Percentiles rank a stretch among this genome's conserved stretches.
Conservation (phyloP, 2,888 invertebrate genomes). For the Notodonta dromedarius region DNA sequence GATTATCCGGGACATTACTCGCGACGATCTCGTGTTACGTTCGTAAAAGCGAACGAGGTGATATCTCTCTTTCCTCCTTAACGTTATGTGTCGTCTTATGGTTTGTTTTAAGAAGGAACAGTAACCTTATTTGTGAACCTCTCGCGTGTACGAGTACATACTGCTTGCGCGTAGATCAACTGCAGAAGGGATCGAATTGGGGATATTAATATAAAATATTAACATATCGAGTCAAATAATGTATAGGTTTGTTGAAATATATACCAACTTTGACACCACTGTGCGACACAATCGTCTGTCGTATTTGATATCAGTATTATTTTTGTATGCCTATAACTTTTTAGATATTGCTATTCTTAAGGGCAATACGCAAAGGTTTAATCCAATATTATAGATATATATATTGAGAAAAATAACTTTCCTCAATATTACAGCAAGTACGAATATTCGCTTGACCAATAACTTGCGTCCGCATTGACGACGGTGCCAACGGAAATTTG, state of each 20-base stretch:
- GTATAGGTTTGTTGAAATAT: no score
- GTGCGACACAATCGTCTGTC: no score
- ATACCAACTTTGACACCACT: no score
- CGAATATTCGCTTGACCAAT: slow-evolving; percentile 44
- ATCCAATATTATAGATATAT: slow-evolving; percentile 28
- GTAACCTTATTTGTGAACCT: slow-evolving; percentile 30
- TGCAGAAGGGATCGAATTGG: slow-evolving; percentile 3
- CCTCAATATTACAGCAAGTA: slow-evolving; percentile 17
- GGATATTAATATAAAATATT: no score
- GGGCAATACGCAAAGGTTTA: slow-evolving; percentile 14
- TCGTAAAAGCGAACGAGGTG: slow-evolving; percentile 43
- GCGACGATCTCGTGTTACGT: slow-evolving; percentile 32
- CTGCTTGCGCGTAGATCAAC: neutral
- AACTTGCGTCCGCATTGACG: slow-evolving; percentile 29
- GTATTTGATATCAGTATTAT: no score
- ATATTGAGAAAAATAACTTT: slow-evolving; percentile 32
- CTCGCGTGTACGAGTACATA: neutral
- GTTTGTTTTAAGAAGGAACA: slow-evolving; percentile 29
- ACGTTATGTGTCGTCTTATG: slow-evolving; percentile 28
- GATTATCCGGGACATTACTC: slow-evolving; percentile 41
- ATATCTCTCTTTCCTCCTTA: slow-evolving; percentile 37
- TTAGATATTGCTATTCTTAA: no score
- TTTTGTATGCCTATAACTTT: no score
- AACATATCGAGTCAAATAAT: no score
- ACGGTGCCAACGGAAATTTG: slow-evolving; percentile 46